A percentile compares a stretch with the other conserved stretches of the same genome.
Evolutionary conservation across 2,113 vertebrate species (phyloP).

Genomic region (Poeciliopsis retropinna): DNA sequence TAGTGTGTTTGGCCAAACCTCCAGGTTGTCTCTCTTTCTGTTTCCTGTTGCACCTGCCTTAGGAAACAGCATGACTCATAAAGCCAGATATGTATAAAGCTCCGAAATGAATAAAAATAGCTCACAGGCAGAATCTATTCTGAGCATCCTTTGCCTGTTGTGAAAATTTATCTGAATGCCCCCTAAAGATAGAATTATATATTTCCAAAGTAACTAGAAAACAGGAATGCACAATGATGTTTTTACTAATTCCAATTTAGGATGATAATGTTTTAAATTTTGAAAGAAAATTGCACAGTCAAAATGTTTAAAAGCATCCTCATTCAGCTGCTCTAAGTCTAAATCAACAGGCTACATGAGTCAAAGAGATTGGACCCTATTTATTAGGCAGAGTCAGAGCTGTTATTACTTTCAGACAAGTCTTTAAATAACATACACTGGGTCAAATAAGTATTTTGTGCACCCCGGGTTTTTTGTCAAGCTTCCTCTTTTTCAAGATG

Average conservation of each 20-base stretch:
- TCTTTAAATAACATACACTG: not conserved
- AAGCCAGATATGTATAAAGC: conserved; percentile 20
- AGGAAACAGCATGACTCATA: conserved; percentile 45
- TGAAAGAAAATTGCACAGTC: too few relatives aligned
- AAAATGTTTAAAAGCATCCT: too few relatives aligned
- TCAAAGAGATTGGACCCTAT: not conserved
- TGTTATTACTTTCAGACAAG: not conserved
- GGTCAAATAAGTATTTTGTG: too few relatives aligned
- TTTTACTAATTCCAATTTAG: too few relatives aligned
- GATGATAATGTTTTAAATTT: too few relatives aligned
- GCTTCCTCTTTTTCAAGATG: too few relatives aligned
- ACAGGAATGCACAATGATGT: too few relatives aligned
- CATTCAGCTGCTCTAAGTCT: not conserved
- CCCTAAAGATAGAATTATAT: too few relatives aligned
- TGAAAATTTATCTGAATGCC: not conserved
- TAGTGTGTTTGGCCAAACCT: not conserved
- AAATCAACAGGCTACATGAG: not conserved
- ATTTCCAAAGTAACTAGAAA: too few relatives aligned
- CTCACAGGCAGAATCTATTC: not conserved
- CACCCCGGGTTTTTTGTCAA: too few relatives aligned
- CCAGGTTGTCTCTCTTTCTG: not conserved
- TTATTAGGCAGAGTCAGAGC: not conserved
- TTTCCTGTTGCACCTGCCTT: conserved; percentile 8
- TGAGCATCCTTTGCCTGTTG: not conserved
- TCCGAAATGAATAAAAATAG: conserved; percentile 32